A percentile compares a stretch with the other conserved stretches of the same genome.
These are phyloP conservation scores for Drosophila barbarae DNA, from an alignment of 2,888 invertebrate genomes.

Conservation along the genomic window DNA sequence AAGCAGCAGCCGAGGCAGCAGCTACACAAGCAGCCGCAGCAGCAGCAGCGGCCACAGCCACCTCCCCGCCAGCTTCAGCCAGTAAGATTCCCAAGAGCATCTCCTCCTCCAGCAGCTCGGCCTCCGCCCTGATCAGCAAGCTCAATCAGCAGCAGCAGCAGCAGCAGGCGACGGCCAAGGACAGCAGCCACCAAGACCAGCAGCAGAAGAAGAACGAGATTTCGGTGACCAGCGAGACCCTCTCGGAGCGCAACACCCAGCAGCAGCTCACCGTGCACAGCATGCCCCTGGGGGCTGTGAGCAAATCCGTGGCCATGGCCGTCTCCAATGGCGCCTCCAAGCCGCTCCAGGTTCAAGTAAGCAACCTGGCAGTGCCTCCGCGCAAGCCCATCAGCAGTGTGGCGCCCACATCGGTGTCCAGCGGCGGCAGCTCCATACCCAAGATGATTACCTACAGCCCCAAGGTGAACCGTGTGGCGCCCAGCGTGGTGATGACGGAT, in stretches of 20 bases:
- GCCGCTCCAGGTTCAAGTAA: conserved; percentile 73
- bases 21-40: conserved; percentile 14
- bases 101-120: conserved; percentile 49
- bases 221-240: conserved; percentile 75
- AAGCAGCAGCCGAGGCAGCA: conserved; percentile 47
- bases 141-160: conserved; percentile 65
- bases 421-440: conserved; percentile 66
- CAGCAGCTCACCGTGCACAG: conserved; percentile 82
- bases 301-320: conserved; percentile 78
- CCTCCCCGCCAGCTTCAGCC: conserved; percentile 36
- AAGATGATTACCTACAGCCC: conserved; percentile 79
- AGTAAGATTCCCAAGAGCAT: conserved; percentile 76
- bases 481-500: conserved; percentile 69
- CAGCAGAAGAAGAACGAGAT: conserved; percentile 64
- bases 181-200: conserved; percentile 29
- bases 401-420: conserved; percentile 86
- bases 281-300: conserved; percentile 80
- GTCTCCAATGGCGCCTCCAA: conserved; percentile 69
- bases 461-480: conserved; percentile 81
- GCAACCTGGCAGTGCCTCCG: conserved; percentile 79
- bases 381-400: conserved; percentile 94
- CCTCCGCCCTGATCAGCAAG: conserved; percentile 68
- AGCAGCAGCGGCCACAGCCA: conserved; percentile 28
- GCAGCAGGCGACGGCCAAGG: conserved; percentile 43
- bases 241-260: conserved; percentile 75